phyloP scores from a whole-genome alignment of 1,140 invertebrate species.

The Potamilus streckersoni region DNA sequence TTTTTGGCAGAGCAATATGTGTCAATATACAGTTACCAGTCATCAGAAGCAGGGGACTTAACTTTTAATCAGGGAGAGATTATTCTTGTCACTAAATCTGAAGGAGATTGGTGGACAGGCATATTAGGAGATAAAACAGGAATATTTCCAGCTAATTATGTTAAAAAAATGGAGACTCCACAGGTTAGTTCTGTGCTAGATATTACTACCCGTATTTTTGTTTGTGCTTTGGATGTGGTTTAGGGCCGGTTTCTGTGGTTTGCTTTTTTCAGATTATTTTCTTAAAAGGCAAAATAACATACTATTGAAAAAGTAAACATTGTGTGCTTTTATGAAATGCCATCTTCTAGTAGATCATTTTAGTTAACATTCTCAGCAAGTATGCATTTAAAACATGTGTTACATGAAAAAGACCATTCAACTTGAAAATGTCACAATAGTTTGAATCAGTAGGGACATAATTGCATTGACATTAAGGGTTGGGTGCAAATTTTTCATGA shows the following conservation, averaged over 20 bases:
- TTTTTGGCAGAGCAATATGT: slow-evolving; percentile 80
- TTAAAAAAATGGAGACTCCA: slow-evolving; percentile 60
- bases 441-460: too few species aligned
- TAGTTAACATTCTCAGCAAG: too few species aligned
- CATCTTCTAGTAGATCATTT: too few species aligned
- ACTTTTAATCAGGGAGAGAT: slow-evolving; percentile 91
- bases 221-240: neutral
- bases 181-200: slow-evolving; percentile 36
- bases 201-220: neutral
- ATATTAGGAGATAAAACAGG: slow-evolving; percentile 84
- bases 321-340: too few species aligned
- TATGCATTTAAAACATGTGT: too few species aligned
- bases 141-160: slow-evolving; percentile 85
- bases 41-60: slow-evolving; percentile 90
- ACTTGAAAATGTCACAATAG: too few species aligned
- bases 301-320: too few species aligned
- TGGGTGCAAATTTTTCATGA: too few species aligned
- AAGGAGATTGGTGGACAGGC: slow-evolving; percentile 99
- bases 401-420: too few species aligned
- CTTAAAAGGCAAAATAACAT: too few species aligned
- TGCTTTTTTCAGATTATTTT: too few species aligned
- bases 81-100: slow-evolving; percentile 73
- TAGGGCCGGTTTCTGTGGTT: neutral
- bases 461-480: too few species aligned
- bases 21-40: slow-evolving; percentile 74